These are phyloP conservation scores for Onychomys torridus DNA, from an alignment of 2,797 vertebrate genomes.

Conservation along the genomic window DNA sequence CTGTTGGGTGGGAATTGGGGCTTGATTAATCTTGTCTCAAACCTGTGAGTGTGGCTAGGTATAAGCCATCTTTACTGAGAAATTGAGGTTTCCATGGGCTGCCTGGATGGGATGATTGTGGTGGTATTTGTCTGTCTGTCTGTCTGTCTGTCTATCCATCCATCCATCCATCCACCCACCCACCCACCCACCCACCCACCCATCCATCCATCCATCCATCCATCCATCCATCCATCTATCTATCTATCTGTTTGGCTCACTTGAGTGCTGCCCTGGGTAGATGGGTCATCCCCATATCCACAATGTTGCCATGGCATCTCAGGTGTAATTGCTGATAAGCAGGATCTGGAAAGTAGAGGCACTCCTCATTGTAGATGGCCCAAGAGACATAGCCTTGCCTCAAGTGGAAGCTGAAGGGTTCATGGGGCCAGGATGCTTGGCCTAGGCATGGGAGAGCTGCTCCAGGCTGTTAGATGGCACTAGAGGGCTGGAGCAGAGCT, in stretches of 20 bases:
- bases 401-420: not conserved
- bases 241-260: not conserved
- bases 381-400: not conserved
- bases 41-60: not conserved
- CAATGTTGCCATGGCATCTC: not conserved
- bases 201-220: no score
- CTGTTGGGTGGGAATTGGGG: rapidly evolving
- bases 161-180: no score
- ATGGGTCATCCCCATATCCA: not conserved
- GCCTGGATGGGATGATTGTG: rapidly evolving
- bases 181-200: no score
- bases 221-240: no score
- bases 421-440: not conserved
- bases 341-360: not conserved
- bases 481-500: no score
- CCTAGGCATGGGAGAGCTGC: not conserved
- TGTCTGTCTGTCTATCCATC: not conserved
- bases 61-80: not conserved
- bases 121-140: not conserved
- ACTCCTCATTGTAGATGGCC: no score
- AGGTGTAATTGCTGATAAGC: not conserved
- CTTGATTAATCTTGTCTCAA: not conserved
- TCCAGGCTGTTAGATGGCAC: not conserved
- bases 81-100: not conserved
- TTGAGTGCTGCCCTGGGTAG: not conserved